Percentiles rank a stretch among this genome's conserved stretches.
phyloP scores from a whole-genome alignment of 64 coral and sea anemone genomes.

The Stylophora pistillata region DNA sequence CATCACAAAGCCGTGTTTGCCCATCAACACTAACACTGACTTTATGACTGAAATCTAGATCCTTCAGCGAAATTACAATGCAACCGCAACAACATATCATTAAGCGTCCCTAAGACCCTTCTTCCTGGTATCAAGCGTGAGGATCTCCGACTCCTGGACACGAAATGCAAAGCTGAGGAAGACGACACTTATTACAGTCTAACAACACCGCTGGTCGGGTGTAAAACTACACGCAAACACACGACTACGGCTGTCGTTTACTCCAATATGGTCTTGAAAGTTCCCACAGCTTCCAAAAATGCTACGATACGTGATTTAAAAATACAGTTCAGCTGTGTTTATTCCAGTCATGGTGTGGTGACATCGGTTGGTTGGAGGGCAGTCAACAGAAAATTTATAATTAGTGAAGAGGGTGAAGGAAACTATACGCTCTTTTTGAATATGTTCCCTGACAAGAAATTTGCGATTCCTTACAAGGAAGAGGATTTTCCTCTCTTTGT shows the following conservation, averaged over 20 bases:
- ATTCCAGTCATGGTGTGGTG: background rate
- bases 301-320: constrained; percentile 13
- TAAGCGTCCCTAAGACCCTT: constrained; percentile 30
- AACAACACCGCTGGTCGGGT: constrained; percentile 3
- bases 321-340: constrained; percentile 37
- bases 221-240: constrained; percentile 17
- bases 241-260: constrained; percentile 23
- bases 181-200: constrained; percentile 7
- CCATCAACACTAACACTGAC: too few relatives aligned
- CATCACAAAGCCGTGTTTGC: too few relatives aligned
- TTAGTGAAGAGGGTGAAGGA: background rate
- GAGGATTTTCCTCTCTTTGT: constrained; percentile 28
- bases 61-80: background rate
- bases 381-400: background rate
- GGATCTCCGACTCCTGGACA: constrained; percentile 42
- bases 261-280: constrained; percentile 49
- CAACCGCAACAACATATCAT: constrained; percentile 15
- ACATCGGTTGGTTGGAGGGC: constrained; percentile 37
- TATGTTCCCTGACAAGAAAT: constrained; percentile 9
- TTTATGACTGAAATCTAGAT: too few relatives aligned
- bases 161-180: constrained; percentile 33
- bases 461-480: constrained; percentile 18
- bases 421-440: constrained; percentile 17
- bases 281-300: background rate
- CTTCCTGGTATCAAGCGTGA: constrained; percentile 16